A percentile compares a stretch with the other conserved stretches of the same genome.
These are phyloP conservation scores for Tringa solitaria DNA, from an alignment of 2,113 vertebrate genomes.

Conservation along the genomic window DNA sequence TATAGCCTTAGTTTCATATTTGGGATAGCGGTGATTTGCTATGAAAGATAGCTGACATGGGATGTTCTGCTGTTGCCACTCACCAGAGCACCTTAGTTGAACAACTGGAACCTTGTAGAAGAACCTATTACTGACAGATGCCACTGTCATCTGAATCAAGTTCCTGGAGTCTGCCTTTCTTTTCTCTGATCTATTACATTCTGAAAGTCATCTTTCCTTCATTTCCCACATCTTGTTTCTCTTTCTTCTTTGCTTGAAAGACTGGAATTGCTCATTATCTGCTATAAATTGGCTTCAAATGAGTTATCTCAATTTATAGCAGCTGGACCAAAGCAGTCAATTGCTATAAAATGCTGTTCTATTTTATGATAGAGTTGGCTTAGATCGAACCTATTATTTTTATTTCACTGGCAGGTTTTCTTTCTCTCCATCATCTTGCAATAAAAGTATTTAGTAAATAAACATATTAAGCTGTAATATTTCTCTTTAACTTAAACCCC, in stretches of 20 bases:
- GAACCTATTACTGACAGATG: neutral
- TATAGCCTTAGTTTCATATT: neutral
- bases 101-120: neutral
- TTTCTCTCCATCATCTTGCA: neutral
- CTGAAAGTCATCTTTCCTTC: neutral
- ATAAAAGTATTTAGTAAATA: neutral
- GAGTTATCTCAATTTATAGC: slow-evolving; percentile 24
- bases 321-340: slow-evolving; percentile 28
- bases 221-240: slow-evolving; percentile 7
- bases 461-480: neutral
- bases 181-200: neutral
- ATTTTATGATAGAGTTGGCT: neutral
- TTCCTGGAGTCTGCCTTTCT: neutral
- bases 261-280: slow-evolving; percentile 49
- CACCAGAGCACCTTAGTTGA: neutral
- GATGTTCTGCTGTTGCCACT: neutral
- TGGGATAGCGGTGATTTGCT: neutral
- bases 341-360: neutral
- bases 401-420: neutral
- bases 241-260: slow-evolving; percentile 40
- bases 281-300: slow-evolving; percentile 11
- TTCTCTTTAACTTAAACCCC: neutral
- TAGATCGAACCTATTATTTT: slow-evolving; percentile 11
- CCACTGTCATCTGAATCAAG: neutral
- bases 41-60: neutral